phyloP scores from a whole-genome alignment of 2,113 vertebrate species.

The Rhinolophus sinicus region DNA sequence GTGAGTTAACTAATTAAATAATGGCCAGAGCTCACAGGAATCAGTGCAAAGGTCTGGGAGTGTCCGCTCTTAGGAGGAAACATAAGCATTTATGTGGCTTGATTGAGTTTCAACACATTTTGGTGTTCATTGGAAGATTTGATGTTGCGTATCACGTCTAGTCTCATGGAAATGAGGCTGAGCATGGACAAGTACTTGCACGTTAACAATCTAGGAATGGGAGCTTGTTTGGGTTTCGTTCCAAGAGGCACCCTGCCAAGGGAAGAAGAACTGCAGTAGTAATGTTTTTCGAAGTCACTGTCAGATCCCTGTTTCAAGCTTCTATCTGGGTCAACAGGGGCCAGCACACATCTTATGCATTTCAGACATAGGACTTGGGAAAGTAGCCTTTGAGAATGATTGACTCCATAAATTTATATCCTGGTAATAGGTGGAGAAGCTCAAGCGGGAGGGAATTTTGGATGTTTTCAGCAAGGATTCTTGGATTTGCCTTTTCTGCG shows the following conservation, averaged over 20 bases:
- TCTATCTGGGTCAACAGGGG: constrained; percentile 58
- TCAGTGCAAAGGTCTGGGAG: not conserved
- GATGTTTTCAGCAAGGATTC: constrained; percentile 39
- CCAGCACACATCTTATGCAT: constrained; percentile 48
- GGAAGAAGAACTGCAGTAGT: constrained; percentile 51
- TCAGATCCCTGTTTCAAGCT: constrained; percentile 54
- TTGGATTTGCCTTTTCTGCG: constrained; percentile 36
- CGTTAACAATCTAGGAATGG: constrained; percentile 50
- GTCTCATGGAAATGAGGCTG: not conserved
- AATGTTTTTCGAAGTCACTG: constrained; percentile 66
- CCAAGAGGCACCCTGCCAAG: constrained; percentile 59
- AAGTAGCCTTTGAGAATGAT: constrained; percentile 42
- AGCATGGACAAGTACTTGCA: constrained; percentile 54
- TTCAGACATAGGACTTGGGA: constrained; percentile 51
- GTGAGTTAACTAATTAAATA: constrained; percentile 40
- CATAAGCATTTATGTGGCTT: not conserved
- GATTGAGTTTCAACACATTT: constrained; percentile 22
- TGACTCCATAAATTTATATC: constrained; percentile 60
- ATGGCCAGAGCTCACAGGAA: not conserved
- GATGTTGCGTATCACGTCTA: not conserved
- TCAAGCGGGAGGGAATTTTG: constrained; percentile 9
- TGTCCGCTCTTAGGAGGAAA: not conserved
- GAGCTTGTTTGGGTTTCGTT: constrained; percentile 52
- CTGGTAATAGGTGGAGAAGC: constrained; percentile 39
- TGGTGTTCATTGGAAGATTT: constrained; percentile 35